phyloP scores from a whole-genome alignment of 2,888 invertebrate genomes.

The Diloba caeruleocephala region DNA sequence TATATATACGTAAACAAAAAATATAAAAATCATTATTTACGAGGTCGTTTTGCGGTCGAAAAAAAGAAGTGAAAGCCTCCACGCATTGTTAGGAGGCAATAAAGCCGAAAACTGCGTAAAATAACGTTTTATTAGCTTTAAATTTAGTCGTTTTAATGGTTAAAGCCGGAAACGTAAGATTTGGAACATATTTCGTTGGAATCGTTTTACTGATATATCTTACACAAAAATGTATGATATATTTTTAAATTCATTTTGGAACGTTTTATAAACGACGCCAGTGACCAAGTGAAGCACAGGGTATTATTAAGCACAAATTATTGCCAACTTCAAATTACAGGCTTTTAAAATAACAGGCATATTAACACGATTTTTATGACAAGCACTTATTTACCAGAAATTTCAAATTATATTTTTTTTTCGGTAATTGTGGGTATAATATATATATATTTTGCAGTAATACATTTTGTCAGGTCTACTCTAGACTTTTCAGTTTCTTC shows the following conservation, averaged over 20 bases:
- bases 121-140: constrained; percentile 45
- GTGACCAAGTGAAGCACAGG: neutral
- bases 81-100: constrained; percentile 57
- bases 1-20: constrained; percentile 45
- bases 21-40: constrained; percentile 71
- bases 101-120: constrained; percentile 51
- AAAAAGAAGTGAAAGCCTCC: constrained; percentile 59
- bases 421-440: neutral
- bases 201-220: constrained; percentile 14
- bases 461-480: too few species aligned
- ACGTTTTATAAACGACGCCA: neutral
- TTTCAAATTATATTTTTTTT: constrained; percentile 11
- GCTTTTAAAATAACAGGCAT: constrained; percentile 13
- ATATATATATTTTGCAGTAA: too few species aligned
- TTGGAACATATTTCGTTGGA: constrained; percentile 4
- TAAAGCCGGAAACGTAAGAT: constrained; percentile 43
- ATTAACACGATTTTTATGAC: constrained; percentile 14
- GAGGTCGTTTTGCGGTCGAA: constrained; percentile 64
- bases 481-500: too few species aligned
- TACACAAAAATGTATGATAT: neutral
- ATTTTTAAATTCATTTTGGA: neutral
- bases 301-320: constrained; percentile 14
- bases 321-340: constrained; percentile 18
- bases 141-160: constrained; percentile 33
- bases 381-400: constrained; percentile 7